phyloP scores from a whole-genome alignment of 2,797 vertebrate genomes.

The Pseudocheirus occidentalis region DNA sequence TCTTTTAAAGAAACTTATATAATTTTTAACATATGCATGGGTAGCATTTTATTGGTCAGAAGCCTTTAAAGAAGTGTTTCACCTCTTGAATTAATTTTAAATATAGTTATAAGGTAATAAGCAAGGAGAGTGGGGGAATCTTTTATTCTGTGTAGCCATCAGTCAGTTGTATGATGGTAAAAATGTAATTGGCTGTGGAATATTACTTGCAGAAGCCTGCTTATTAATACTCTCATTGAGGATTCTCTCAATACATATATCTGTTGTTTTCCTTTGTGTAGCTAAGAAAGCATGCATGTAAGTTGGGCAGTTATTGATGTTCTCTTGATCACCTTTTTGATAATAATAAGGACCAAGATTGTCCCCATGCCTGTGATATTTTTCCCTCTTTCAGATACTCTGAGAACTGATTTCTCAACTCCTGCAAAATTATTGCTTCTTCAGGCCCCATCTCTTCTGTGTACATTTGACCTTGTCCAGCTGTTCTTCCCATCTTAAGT shows the following conservation, averaged over 20 bases:
- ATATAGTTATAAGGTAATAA: neutral
- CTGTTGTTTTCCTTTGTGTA: neutral
- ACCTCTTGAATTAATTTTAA: neutral
- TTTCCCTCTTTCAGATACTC: too few relatives aligned
- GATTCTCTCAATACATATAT: neutral
- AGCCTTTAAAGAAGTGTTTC: neutral
- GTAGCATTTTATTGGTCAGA: neutral
- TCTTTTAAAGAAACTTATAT: neutral
- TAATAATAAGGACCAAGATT: neutral
- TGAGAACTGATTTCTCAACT: neutral
- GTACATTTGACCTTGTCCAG: neutral
- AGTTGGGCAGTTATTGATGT: neutral
- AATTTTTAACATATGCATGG: neutral
- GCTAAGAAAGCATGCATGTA: neutral
- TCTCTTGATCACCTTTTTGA: neutral
- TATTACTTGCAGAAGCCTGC: neutral
- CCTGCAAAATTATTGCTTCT: neutral
- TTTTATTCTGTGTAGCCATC: neutral
- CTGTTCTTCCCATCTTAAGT: neutral
- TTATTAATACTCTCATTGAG: neutral
- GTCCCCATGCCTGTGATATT: too few relatives aligned
- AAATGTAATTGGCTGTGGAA: neutral
- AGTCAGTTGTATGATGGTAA: neutral
- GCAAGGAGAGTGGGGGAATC: neutral
- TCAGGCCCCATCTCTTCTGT: neutral